Evolutionary conservation across 2,888 invertebrate species (phyloP).

Genomic region (Eristalinus aeneus): DNA sequence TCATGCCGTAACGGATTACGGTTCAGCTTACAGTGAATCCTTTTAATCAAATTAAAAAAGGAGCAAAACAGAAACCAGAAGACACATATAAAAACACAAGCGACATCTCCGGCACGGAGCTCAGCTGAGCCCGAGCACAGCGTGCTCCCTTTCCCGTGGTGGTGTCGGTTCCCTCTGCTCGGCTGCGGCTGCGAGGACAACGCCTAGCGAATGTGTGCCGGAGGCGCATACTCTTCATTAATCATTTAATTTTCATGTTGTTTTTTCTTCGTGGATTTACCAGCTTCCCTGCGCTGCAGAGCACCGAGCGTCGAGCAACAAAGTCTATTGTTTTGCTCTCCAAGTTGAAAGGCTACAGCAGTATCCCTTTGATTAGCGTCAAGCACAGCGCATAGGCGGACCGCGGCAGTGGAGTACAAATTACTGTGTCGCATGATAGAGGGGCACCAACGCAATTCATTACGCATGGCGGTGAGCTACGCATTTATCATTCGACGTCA

Average conservation of each 20-base stretch:
- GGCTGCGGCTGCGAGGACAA: not conserved
- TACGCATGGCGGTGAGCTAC: conserved; percentile 12
- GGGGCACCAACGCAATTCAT: conserved; percentile 16
- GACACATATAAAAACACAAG: not conserved
- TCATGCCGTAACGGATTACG: conserved; percentile 55
- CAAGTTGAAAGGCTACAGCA: conserved; percentile 35
- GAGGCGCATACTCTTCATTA: conserved; percentile 42
- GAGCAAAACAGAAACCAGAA: not conserved
- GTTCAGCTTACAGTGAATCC: conserved; percentile 42
- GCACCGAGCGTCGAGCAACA: no score
- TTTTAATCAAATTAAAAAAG: conserved; percentile 64
- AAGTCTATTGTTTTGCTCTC: conserved; percentile 31
- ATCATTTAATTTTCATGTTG: conserved; percentile 63
- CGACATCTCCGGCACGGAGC: conserved; percentile 5
- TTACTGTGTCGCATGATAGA: conserved; percentile 37
- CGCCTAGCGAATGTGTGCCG: not conserved
- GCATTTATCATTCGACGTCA: conserved; percentile 56
- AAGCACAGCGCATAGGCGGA: not conserved
- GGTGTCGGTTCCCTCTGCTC: not conserved
- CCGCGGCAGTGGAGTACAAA: conserved; percentile 40
- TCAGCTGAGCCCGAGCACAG: not conserved
- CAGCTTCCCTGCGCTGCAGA: not conserved
- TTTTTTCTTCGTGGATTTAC: conserved; percentile 19
- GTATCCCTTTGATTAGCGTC: conserved; percentile 47
- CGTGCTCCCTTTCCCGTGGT: not conserved